A percentile compares a stretch with the other conserved stretches of the same genome.
phyloP scores from a whole-genome alignment of 2,797 vertebrate species.

The Adelosebastes latens region DNA sequence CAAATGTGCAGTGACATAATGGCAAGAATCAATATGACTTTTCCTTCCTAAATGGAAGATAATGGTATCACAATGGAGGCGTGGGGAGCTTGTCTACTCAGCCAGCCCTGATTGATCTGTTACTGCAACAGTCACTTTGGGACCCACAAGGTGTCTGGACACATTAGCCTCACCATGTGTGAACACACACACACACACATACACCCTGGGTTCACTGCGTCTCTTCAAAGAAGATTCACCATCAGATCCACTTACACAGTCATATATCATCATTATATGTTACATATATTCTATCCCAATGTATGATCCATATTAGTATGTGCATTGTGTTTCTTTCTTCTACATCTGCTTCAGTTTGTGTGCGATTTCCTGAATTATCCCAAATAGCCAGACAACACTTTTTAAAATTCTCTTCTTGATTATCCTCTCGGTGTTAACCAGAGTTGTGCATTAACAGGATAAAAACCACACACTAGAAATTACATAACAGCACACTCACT shows the following conservation, averaged over 20 bases:
- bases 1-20: constrained; percentile 67
- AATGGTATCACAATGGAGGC: constrained; percentile 77
- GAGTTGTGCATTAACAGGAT: neutral
- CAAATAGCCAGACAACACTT: neutral
- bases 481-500: neutral
- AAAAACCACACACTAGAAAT: neutral
- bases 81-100: constrained; percentile 72
- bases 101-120: constrained; percentile 81
- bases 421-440: neutral
- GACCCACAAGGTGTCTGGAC: constrained; percentile 72
- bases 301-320: neutral
- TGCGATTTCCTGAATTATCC: neutral
- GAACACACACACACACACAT: constrained; percentile 30
- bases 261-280: constrained; percentile 26
- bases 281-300: neutral
- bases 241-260: constrained; percentile 17
- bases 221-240: constrained; percentile 33
- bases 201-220: neutral
- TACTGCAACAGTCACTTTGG: constrained; percentile 82
- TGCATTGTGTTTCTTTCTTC: neutral
- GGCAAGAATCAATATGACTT: constrained; percentile 76
- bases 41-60: constrained; percentile 77
- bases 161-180: constrained; percentile 72
- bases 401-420: neutral
- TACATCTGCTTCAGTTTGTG: neutral